Percentiles rank a stretch among this genome's conserved stretches.
These are phyloP conservation scores for Pinna nobilis DNA, from an alignment of 1,140 invertebrate genomes.

Conservation along the genomic window DNA sequence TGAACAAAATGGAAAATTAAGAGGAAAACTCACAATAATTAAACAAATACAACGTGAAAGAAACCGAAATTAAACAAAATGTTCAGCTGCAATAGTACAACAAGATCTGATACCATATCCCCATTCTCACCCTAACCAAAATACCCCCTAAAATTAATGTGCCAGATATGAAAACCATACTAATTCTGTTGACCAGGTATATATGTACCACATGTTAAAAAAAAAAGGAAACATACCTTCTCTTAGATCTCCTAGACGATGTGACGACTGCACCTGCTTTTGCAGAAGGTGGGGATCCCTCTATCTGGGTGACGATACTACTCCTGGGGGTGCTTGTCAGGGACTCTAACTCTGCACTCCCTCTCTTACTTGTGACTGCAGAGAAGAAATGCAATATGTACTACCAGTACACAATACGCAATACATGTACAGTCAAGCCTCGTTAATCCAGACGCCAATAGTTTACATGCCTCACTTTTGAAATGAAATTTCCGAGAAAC, in stretches of 20 bases:
- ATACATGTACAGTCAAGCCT: too few species aligned
- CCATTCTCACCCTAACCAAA: not conserved
- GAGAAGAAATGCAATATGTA: too few species aligned
- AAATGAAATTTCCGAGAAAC: too few species aligned
- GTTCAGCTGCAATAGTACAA: not conserved
- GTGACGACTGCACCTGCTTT: slow-evolving; percentile 91
- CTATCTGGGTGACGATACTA: slow-evolving; percentile 68
- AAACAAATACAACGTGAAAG: not conserved
- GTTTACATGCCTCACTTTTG: too few species aligned
- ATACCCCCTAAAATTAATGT: not conserved
- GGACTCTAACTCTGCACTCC: slow-evolving; percentile 64
- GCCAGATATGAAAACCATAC: not conserved
- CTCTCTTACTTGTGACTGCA: slow-evolving; percentile 63
- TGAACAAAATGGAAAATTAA: too few species aligned
- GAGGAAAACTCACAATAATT: too few species aligned
- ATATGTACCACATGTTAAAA: too few species aligned
- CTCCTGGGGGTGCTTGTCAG: slow-evolving; percentile 62
- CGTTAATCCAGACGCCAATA: too few species aligned
- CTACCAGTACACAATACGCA: not conserved
- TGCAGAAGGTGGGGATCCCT: slow-evolving; percentile 71
- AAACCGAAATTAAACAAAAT: not conserved
- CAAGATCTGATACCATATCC: not conserved
- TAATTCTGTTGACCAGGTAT: not conserved
- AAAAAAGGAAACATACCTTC: slow-evolving; percentile 86
- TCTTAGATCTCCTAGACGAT: slow-evolving; percentile 89